Conservation (phyloP, 2,888 invertebrate species). For the Neuroscelio doddi region DNA sequence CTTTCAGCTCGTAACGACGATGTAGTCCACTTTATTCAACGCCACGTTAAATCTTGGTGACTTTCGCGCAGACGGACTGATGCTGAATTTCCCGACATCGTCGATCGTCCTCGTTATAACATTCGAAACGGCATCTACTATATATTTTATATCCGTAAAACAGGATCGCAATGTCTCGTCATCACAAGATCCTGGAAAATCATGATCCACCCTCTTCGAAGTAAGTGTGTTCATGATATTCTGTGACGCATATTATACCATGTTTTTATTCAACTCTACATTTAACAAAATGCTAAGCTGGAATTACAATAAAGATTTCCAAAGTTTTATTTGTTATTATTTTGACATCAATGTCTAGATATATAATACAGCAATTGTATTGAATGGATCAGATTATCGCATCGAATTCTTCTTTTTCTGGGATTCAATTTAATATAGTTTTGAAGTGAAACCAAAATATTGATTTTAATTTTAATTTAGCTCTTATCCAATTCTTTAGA, state of each 20-base stretch:
- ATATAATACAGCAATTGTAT: too few species aligned
- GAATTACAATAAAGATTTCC: too few species aligned
- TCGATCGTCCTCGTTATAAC: slow-evolving; percentile 15
- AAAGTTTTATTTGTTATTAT: too few species aligned
- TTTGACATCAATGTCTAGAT: too few species aligned
- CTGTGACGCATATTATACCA: neutral
- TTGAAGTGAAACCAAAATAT: too few species aligned
- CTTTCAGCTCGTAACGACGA: slow-evolving; percentile 12
- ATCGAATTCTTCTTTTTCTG: too few species aligned
- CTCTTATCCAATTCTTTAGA: too few species aligned
- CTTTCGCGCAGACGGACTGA: neutral
- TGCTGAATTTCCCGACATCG: slow-evolving; percentile 33
- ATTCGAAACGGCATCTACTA: slow-evolving; percentile 3
- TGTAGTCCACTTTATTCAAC: slow-evolving; percentile 7
- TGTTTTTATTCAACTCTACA: too few species aligned
- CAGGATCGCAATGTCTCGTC: neutral
- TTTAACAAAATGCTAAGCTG: too few species aligned
- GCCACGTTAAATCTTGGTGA: slow-evolving; percentile 24
- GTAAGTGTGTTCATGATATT: slow-evolving; percentile 1
- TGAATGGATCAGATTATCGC: too few species aligned
- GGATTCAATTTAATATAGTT: too few species aligned
- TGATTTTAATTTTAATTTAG: too few species aligned
- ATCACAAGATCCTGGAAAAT: slow-evolving; percentile 2
- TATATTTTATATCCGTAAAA: slow-evolving; percentile 4
- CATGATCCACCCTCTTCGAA: slow-evolving; percentile 9